Base-by-base conservation (phyloP, 2,888 invertebrate species). In the Malthinus seriepunctatus region DNA sequence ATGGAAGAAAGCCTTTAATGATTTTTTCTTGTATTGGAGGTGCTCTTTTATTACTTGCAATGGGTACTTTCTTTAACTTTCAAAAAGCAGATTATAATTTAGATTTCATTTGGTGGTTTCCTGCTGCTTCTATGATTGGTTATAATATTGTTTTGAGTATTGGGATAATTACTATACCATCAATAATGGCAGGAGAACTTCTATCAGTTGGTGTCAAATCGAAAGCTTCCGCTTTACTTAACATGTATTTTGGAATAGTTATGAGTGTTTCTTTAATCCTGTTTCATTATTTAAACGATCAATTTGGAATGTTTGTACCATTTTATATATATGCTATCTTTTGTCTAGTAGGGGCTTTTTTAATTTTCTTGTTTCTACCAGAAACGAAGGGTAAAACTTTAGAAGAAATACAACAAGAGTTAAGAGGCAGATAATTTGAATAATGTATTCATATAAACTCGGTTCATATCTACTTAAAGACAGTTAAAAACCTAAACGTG, bases 371-470 rank as follows among this genome's bases (percentile, higher is more conserved):
- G 2, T 31, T 45, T 10, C 10, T 45, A 7, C 45, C 45, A 1
- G 45, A 45, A 45, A 45, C 45, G 2, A 45, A 45, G 15, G 32
- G 45, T 5, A 45, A 45, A 42, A 42, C 39, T 14, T 42, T 42
- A 15, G 39, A 42, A 7, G 6, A n/a, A n/a, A 42, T 42, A 11
- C 39, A n/a, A n/a, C n/a, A n/a, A n/a, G n/a, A 42, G 23, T n/a
- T 42, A 42, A 15, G n/a, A n/a, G n/a, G n/a, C n/a, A n/a, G n/a
- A n/a, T n/a, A n/a, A n/a, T n/a, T n/a, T n/a, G n/a, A n/a, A n/a
- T n/a, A n/a, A n/a, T n/a, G n/a, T n/a, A n/a, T n/a, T n/a, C n/a
- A n/a, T n/a, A n/a, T n/a, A n/a, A n/a, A n/a, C n/a, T n/a, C n/a
- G n/a, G n/a, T n/a, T n/a, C n/a, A n/a, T n/a, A n/a, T n/a, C n/a